Evolutionary conservation across 1,140 invertebrate species (phyloP).

Genomic region (Brachionus manjavacas): DNA sequence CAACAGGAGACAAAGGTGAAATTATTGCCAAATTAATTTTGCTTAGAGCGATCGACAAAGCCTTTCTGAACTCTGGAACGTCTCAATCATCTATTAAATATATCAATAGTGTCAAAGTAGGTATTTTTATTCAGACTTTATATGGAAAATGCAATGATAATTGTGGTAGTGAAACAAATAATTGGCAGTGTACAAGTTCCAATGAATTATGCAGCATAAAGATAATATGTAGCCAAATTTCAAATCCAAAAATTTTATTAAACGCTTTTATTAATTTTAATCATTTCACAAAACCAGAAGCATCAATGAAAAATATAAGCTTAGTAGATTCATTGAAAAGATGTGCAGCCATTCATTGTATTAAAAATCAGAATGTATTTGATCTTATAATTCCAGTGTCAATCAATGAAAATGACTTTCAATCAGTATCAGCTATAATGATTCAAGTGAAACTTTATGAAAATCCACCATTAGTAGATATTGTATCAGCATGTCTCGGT

Average conservation of each 20-base stretch:
- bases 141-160: not conserved
- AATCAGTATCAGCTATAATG: not conserved
- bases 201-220: not conserved
- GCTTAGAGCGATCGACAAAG: not conserved
- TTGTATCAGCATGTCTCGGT: not conserved
- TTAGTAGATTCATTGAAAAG: not conserved
- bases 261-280: slow-evolving; percentile 13
- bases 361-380: not conserved
- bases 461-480: not conserved
- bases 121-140: not conserved
- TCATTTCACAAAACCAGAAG: not conserved
- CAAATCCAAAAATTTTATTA: not conserved
- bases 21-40: slow-evolving; percentile 18
- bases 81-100: not conserved
- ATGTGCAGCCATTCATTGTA: slow-evolving; percentile 11
- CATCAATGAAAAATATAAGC: not conserved
- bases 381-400: not conserved
- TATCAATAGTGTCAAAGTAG: not conserved
- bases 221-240: not conserved
- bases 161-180: not conserved
- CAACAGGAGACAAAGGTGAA: not conserved
- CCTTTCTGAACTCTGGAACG: not conserved
- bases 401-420: not conserved
- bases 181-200: not conserved
- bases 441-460: not conserved